Evolutionary conservation across 2,797 vertebrate species (phyloP), one percentile per base, ranked within the genome.

Genomic region (Peromyscus melanophrys): DNA sequence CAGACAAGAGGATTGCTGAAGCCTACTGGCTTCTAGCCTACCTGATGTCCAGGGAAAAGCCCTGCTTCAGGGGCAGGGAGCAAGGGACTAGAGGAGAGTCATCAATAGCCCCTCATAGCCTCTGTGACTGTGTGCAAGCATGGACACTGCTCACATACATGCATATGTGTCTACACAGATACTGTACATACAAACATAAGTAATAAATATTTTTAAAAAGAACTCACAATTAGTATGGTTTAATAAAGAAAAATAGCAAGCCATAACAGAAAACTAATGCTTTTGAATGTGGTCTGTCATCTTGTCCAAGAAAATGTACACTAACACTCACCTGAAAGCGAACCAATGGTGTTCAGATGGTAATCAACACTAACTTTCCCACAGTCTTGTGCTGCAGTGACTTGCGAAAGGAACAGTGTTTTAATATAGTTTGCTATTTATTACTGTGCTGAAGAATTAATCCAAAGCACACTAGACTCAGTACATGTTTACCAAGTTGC

Each of bases 391-490:
- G 37, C 71, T 59, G 3, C 2, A 65, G 40, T 37, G 29, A 97
- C 73, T 96, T 81, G 43, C 25, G 80, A 69, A 59, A 59, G 4
- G 63, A 87, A 92, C 0, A 9, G 83, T 67, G 27, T 29, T 73
- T 78, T 94, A 29, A 88, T 88, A 77, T 52, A 91, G 29, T 88
- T 93, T 63, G 34, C 5, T 85, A 63, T 71, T 85, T 89, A 65
- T 69, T 78, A 88, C 90, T 93, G 78, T 82, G 46, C 82, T 96
- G 52, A 80, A 83, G 46, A 91, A 92, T 73, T 89, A 93, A 91
- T 84, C 65, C 31, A 55, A 86, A 49, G 4, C 5, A 73, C 3
- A 81, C 29, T 31, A 12, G 63, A 92, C 34, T 89, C 57, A 31
- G 37, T 37, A 63, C 46, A 34, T 52, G 3, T 73, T 93, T 94